A percentile compares a stretch with the other conserved stretches of the same genome.
These are phyloP conservation scores for Tenthredo livida DNA, from an alignment of 2,888 invertebrate genomes.

Conservation along the genomic window DNA sequence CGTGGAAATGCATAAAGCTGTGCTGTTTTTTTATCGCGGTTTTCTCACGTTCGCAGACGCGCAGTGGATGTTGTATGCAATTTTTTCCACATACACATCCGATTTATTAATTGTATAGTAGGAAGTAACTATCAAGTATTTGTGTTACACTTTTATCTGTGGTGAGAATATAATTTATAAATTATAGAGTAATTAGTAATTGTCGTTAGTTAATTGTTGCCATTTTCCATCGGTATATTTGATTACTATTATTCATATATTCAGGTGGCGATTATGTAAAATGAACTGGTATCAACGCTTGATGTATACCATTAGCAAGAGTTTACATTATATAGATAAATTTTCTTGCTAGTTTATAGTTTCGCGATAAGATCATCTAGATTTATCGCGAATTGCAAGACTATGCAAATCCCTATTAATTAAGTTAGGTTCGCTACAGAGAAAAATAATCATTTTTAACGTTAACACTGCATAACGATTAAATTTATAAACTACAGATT, in stretches of 20 bases:
- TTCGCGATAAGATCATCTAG: not conserved
- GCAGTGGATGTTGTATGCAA: not conserved
- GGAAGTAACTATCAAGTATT: not conserved
- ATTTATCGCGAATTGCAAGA: not conserved
- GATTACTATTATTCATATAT: slow-evolving; percentile 1
- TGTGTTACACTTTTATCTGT: not conserved
- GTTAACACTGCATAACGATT: not conserved
- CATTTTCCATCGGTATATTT: not conserved
- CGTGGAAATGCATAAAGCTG: not conserved
- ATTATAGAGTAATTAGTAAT: not conserved
- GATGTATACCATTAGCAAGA: not conserved
- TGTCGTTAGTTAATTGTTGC: not conserved
- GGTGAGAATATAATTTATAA: not conserved
- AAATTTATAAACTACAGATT: not conserved
- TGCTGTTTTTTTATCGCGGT: not conserved
- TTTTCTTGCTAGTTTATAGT: not conserved
- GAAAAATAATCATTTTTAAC: not conserved
- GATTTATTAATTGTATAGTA: not conserved
- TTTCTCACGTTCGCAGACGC: not conserved
- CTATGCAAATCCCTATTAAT: not conserved
- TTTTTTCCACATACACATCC: not conserved
- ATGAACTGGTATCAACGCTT: not conserved
- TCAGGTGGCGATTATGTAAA: slow-evolving; percentile 1
- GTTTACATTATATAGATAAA: not conserved
- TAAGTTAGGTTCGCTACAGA: not conserved